Conservation (phyloP, 1,140 invertebrate species). For the Pantala flavescens region DNA sequence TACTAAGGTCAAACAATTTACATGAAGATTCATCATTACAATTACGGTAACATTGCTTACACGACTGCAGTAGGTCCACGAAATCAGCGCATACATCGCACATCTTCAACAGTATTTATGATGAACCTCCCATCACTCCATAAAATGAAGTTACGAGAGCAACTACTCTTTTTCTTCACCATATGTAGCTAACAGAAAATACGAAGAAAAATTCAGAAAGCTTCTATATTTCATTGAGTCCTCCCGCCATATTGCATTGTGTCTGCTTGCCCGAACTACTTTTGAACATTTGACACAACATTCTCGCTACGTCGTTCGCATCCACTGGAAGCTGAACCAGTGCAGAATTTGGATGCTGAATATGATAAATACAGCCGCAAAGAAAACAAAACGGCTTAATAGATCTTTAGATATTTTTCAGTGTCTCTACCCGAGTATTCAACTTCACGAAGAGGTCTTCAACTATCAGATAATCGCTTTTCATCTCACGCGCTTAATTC, state of each 20-base stretch:
- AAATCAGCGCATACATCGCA: slow-evolving; percentile 71
- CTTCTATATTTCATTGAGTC: background rate
- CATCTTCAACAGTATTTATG: slow-evolving; percentile 40
- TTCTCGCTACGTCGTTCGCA: no score
- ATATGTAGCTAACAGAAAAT: background rate
- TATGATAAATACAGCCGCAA: no score
- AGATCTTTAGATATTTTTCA: no score
- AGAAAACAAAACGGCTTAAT: no score
- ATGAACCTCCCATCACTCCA: slow-evolving; percentile 16
- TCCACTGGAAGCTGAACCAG: no score
- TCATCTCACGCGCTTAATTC: no score
- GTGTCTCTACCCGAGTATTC: no score
- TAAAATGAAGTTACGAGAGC: background rate
- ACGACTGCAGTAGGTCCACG: slow-evolving; percentile 61
- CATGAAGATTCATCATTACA: no score
- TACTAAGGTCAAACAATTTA: no score
- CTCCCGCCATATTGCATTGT: slow-evolving; percentile 19
- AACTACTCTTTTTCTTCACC: slow-evolving; percentile 6
- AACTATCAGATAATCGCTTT: no score
- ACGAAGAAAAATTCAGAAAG: background rate
- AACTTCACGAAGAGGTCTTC: no score
- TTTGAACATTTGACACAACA: background rate
- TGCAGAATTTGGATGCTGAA: no score
- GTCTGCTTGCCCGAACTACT: background rate
- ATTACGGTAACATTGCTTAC: slow-evolving; percentile 41